Evolutionary conservation across 2,113 vertebrate species (phyloP), one percentile per base, ranked within the genome.

Genomic region (Lipotes vexillifer): DNA sequence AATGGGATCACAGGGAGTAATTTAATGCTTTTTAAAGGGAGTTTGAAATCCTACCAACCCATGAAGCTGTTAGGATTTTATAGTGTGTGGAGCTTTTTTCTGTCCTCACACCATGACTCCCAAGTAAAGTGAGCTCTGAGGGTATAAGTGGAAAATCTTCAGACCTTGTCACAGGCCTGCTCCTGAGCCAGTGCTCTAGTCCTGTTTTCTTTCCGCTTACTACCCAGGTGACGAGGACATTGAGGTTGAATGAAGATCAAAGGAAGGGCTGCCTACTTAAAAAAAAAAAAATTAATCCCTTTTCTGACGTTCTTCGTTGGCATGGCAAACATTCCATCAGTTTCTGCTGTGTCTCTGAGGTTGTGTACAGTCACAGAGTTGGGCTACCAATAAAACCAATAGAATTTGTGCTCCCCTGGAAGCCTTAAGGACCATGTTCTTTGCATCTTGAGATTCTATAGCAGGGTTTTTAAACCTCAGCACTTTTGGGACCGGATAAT

Each of bases 1-100:
- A 93, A 93, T 66, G 52, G 75, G 29, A 71, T 20, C 1, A 4
- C 25, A 78, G 38, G 57, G 87, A 66, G 33, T 85, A 27, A 78
- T 57, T 87, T 55, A 86, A 63, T 74, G 65, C 38, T 65, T 95
- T 95, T 85, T 38, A 41, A 90, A 93, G 61, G 94, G 52, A 77
- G 82, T 77, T 85, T 88, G 89, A 65, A 83, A 23, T 91, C 66
- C 63, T 93, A 44, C 77, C 84, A 69, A 44, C 12, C 41, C 84
- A 4, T 29, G 68, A 90, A 92, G 57, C 36, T 72, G 29, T 88
- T 52, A 23, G 81, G 44, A 65, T 82, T 87, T 61, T 92, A 25
- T 36, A 25, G 49, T 33, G 71, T 31, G 9, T 59, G 52, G 65
- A 80, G 21, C 11, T 78, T 55, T 68, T 66, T 82, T 57, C 87